Evolutionary conservation across 2,113 vertebrate genomes (phyloP).

Genomic region (Chamaetylas fuelleborni): DNA sequence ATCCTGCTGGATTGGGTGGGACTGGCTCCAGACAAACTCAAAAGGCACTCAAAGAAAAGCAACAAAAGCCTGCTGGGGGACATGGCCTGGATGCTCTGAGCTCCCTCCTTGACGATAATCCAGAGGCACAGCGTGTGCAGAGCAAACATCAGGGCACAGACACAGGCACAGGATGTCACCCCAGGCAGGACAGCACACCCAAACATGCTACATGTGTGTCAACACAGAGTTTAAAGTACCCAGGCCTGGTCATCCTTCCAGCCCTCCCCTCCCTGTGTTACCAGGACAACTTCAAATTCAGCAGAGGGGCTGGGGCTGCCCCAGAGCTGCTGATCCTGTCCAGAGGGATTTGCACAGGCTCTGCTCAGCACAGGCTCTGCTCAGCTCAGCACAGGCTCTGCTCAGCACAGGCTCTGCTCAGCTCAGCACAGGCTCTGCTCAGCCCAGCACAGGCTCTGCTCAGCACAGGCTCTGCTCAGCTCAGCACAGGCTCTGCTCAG

Average conservation of each 20-base stretch:
- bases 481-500: too few species aligned
- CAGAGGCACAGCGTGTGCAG: not conserved
- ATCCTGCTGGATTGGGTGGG: not conserved
- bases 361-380: not conserved
- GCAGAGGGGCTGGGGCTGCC: not conserved
- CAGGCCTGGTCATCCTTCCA: fast-evolving
- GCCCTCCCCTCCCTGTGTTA: not conserved
- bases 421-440: too few species aligned
- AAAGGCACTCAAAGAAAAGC: slow-evolving; percentile 49
- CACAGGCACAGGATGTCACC: not conserved
- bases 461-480: too few species aligned
- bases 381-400: too few species aligned
- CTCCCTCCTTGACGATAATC: not conserved
- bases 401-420: too few species aligned
- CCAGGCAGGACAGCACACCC: not conserved
- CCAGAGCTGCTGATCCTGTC: not conserved
- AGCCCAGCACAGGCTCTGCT: too few species aligned
- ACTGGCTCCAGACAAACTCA: slow-evolving; percentile 4
- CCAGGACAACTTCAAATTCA: not conserved
- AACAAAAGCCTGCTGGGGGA: not conserved
- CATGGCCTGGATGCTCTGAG: not conserved
- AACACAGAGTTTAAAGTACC: not conserved
- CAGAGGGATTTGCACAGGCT: not conserved
- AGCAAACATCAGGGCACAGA: not conserved
- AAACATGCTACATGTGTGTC: not conserved